These are phyloP conservation scores for Pentalonia nigronervosa DNA, from an alignment of 1,140 invertebrate genomes.

Conservation along the genomic window DNA sequence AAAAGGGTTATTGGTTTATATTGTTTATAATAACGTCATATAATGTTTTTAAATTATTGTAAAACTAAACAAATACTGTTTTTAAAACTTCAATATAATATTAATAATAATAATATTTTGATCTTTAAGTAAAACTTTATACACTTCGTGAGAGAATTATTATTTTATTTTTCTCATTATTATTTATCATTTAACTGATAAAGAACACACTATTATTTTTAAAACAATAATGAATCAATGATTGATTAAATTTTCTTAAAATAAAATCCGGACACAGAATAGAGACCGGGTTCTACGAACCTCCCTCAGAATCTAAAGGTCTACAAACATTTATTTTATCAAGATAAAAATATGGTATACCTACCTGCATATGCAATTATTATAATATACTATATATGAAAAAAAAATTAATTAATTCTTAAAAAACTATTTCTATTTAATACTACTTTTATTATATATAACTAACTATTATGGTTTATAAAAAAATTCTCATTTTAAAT, in stretches of 20 bases:
- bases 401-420: too few species aligned
- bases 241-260: neutral
- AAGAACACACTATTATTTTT: neutral
- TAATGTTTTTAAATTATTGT: neutral
- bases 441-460: neutral
- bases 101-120: too few species aligned
- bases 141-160: neutral
- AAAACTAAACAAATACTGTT: neutral
- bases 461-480: neutral
- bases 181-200: slow-evolving; percentile 27
- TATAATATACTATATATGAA: too few species aligned
- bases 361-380: too few species aligned
- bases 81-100: neutral
- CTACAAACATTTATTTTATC: too few species aligned
- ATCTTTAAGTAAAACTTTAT: neutral
- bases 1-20: neutral
- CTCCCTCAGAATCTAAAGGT: too few species aligned
- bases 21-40: slow-evolving; percentile 2
- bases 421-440: neutral
- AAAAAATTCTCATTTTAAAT: too few species aligned
- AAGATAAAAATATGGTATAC: too few species aligned
- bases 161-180: slow-evolving; percentile 30
- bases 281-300: too few species aligned
- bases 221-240: neutral
- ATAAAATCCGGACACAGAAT: neutral